phyloP scores from a whole-genome alignment of 64 coral and sea anemone genomes.

The Stylophora pistillata region DNA sequence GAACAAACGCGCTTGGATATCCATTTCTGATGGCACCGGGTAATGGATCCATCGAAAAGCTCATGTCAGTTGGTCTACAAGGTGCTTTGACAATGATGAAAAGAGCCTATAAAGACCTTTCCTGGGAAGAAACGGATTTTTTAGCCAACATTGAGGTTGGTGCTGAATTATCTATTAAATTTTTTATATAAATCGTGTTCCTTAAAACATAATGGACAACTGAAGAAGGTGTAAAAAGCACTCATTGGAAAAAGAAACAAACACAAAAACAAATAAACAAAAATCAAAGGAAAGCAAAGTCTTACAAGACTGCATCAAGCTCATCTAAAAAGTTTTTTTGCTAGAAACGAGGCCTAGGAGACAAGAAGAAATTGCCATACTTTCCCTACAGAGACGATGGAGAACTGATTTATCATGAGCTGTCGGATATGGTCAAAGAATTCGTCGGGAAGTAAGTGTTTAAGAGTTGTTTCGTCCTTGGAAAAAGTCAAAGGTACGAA shows the following conservation, averaged over 20 bases:
- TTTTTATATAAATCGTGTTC: background rate
- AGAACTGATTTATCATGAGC: constrained; percentile 25
- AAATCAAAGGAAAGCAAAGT: too few relatives aligned
- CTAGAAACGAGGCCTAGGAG: constrained; percentile 45
- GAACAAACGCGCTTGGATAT: constrained; percentile 50
- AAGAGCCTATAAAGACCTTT: constrained; percentile 20
- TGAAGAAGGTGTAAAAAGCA: too few relatives aligned
- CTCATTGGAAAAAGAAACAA: too few relatives aligned
- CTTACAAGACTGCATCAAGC: too few relatives aligned
- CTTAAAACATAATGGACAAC: background rate
- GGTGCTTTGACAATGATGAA: constrained; percentile 20
- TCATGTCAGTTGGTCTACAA: constrained; percentile 15
- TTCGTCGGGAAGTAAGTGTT: constrained; percentile 52
- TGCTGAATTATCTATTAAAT: background rate
- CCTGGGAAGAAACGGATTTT: constrained; percentile 48
- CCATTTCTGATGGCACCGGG: constrained; percentile 9
- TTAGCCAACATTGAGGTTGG: constrained; percentile 44
- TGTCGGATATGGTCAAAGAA: constrained; percentile 42
- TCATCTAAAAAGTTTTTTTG: background rate
- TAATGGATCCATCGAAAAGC: constrained; percentile 45
- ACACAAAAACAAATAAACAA: too few relatives aligned
- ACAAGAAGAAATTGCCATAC: constrained; percentile 39
- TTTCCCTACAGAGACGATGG: constrained; percentile 73
- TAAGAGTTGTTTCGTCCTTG: too few relatives aligned
- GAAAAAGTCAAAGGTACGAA: too few relatives aligned